Evolutionary conservation across 2,113 vertebrate genomes (phyloP), one percentile per base, ranked within the genome.

Genomic region (Rafetus swinhoei): DNA sequence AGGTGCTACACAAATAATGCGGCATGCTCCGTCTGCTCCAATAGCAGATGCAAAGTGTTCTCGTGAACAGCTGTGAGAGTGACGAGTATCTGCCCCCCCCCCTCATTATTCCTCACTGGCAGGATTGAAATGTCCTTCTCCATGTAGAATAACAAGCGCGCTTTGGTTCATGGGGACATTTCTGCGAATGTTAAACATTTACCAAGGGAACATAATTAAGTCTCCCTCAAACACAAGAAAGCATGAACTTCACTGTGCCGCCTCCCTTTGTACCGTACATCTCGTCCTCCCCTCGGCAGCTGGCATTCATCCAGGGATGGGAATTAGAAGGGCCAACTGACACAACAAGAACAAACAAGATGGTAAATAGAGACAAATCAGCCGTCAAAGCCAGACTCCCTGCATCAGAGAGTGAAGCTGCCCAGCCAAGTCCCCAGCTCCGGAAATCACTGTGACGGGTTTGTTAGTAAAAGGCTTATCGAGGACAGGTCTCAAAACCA

Each of bases 241-340:
- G 69, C 21, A 85, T n/a, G 91, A 89, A 90, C 35, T 35, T 53
- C 82, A 81, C 57, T 0, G 1, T 82, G 85, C 79, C 74, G 29
- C 65, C 88, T 95, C 88, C 84, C 2, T 4, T 14, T 65, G 84
- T 65, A 56, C 74, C 82, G 81, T 77, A 90, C 60, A 2, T 60
- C 90, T 93, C 85, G 88, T 95, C 87, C 86, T 45, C 3, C 39
- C 95, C 89, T 94, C 82, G 86, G 95, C 6, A 27, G 50, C 57
- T 94, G 94, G 91, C 88, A 86, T 4, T 24, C 54, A 76, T 35
- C 72, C 91, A 90, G 79, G 62, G 18, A 53, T 69, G 56, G 11
- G 82, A 93, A 94, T 69, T 76, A 84, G 81, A 93, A 77, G 87
- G 83, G 95, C 65, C 82, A 93, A 35, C 76, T 1, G 21, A 83